phyloP scores from a whole-genome alignment of 1,140 invertebrate species.

The Paracyclopina nana region DNA sequence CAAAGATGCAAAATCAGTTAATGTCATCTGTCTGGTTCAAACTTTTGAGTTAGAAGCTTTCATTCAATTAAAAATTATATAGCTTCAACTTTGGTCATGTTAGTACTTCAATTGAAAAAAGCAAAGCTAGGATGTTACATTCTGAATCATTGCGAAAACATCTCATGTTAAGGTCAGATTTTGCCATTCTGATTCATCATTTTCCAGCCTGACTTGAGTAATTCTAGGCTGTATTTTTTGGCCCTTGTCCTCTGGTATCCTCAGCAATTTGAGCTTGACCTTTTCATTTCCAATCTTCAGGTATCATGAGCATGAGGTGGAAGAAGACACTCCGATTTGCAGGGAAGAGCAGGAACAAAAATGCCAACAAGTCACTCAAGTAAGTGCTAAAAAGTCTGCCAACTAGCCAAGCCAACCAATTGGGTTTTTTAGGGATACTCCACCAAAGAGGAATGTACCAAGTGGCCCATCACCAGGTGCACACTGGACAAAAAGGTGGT shows the following conservation, averaged over 20 bases:
- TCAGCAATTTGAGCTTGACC: not conserved
- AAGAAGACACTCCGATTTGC: slow-evolving; percentile 11
- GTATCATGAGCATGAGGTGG: slow-evolving; percentile 14
- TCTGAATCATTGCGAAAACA: not conserved
- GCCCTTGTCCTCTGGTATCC: not conserved
- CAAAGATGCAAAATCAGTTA: not conserved
- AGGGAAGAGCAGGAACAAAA: slow-evolving; percentile 3
- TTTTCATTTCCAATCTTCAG: not conserved
- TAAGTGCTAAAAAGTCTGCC: too few relatives aligned
- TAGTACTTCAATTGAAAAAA: too few relatives aligned
- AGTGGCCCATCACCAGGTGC: slow-evolving; percentile 6
- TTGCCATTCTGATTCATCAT: not conserved
- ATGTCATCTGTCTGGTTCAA: not conserved
- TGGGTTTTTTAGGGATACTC: too few relatives aligned
- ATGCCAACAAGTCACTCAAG: slow-evolving; percentile 8
- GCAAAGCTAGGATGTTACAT: not conserved
- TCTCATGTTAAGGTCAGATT: not conserved
- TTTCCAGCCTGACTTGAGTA: too few relatives aligned
- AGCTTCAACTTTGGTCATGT: too few relatives aligned
- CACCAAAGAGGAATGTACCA: slow-evolving; percentile 4
- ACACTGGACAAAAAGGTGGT: not conserved
- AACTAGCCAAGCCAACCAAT: too few relatives aligned
- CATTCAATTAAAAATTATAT: too few relatives aligned
- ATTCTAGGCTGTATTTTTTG: too few relatives aligned
- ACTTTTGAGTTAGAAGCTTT: not conserved